Conservation (phyloP, 2,888 invertebrate species). For the Zele albiditarsus region DNA sequence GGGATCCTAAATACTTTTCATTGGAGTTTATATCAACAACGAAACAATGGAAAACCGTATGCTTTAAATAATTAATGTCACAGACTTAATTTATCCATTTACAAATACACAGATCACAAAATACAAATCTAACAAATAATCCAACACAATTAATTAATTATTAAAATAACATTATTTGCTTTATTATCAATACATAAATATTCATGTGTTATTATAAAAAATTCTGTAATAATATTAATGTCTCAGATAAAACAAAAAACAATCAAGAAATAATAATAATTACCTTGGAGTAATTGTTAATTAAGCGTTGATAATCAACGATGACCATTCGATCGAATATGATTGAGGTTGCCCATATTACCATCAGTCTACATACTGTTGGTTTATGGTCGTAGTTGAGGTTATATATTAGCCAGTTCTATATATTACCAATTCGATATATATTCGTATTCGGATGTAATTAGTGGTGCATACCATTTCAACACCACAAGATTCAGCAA, state of each 20-base stretch:
- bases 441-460: slow-evolving; percentile 27
- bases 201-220: too few relatives aligned
- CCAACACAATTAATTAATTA: too few relatives aligned
- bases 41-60: too few relatives aligned
- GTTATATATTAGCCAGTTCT: slow-evolving; percentile 12
- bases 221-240: neutral
- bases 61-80: too few relatives aligned
- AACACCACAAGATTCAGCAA: slow-evolving; percentile 20
- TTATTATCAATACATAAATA: too few relatives aligned
- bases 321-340: slow-evolving; percentile 1
- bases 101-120: too few relatives aligned
- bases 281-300: too few relatives aligned
- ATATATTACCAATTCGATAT: slow-evolving; percentile 19
- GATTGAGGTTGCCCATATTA: slow-evolving; percentile 17
- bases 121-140: too few relatives aligned
- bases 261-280: neutral
- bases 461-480: slow-evolving; percentile 24
- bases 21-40: too few relatives aligned
- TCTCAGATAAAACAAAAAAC: neutral
- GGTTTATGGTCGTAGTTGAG: slow-evolving; percentile 2
- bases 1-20: too few relatives aligned
- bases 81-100: too few relatives aligned
- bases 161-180: too few relatives aligned
- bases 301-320: neutral
- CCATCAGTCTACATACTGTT: neutral